Evolutionary conservation across 2,113 vertebrate species (phyloP).

Genomic region (Lucifuga dentata): DNA sequence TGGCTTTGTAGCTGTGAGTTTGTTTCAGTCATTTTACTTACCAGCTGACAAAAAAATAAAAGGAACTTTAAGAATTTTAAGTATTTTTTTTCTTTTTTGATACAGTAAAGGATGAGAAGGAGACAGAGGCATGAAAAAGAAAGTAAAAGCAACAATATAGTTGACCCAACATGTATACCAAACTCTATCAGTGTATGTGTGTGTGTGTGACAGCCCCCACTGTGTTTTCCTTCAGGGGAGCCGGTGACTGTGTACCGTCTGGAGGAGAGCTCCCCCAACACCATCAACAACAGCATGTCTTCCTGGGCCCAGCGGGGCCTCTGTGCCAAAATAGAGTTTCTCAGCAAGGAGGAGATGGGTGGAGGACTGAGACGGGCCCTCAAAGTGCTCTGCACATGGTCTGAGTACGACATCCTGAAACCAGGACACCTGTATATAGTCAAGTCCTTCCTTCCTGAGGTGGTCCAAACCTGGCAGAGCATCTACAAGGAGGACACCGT

Average conservation of each 20-base stretch:
- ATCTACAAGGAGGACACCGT: conserved; percentile 98
- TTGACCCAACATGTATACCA: no score
- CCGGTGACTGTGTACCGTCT: conserved; percentile 97
- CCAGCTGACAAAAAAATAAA: no score
- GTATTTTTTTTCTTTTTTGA: no score
- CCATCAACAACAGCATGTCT: conserved; percentile 99
- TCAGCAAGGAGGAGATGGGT: conserved; percentile 99
- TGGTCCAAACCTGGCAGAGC: conserved; percentile 96
- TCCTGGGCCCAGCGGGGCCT: conserved; percentile 98
- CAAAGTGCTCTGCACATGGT: conserved; percentile 98
- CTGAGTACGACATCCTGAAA: conserved; percentile 96
- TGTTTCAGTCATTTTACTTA: no score
- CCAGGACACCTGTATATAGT: conserved; percentile 97
- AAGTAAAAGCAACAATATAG: no score
- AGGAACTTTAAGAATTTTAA: no score
- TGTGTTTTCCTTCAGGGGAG: conserved; percentile 84
- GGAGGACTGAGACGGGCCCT: conserved; percentile 94
- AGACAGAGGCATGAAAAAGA: no score
- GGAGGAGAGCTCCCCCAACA: conserved; percentile 97
- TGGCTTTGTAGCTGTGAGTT: no score
- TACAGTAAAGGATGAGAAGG: no score
- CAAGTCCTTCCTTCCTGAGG: conserved; percentile 97
- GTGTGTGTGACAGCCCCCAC: neutral
- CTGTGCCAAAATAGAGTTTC: conserved; percentile 97
- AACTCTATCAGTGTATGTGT: neutral